A percentile compares a stretch with the other conserved stretches of the same genome.
phyloP scores from a whole-genome alignment of 2,113 vertebrate genomes.

The Anolis sagrei region DNA sequence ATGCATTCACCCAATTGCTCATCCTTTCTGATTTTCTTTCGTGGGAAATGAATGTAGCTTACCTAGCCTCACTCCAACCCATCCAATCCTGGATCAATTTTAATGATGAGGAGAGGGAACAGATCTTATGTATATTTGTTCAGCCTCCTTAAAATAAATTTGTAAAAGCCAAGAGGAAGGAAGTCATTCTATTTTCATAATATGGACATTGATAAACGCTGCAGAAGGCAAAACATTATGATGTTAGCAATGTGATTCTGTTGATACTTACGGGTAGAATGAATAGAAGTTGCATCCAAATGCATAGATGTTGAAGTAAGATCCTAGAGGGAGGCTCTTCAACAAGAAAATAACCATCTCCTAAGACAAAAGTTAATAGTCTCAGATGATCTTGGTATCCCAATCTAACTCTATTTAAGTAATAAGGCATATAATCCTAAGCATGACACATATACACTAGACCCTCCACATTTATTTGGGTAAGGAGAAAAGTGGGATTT shows the following conservation, averaged over 20 bases:
- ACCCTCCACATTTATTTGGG: too few species aligned
- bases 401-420: not conserved
- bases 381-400: not conserved
- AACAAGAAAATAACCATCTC: constrained; percentile 81
- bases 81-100: not conserved
- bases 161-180: not conserved
- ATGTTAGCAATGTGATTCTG: not conserved
- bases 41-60: not conserved
- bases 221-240: not conserved
- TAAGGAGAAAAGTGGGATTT: too few species aligned
- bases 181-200: not conserved
- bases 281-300: constrained; percentile 80
- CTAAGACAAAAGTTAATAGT: constrained; percentile 56
- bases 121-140: not conserved
- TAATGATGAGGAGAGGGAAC: not conserved
- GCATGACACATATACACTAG: too few species aligned
- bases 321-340: constrained; percentile 88
- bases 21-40: not conserved
- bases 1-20: too few species aligned
- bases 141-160: not conserved
- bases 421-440: not conserved
- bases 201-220: not conserved
- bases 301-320: constrained; percentile 87
- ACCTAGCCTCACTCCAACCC: not conserved
- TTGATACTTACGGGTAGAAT: constrained; percentile 74